A percentile compares a stretch with the other conserved stretches of the same genome.
Conservation (phyloP, 2,888 invertebrate species). For the Eilema griseolum region DNA sequence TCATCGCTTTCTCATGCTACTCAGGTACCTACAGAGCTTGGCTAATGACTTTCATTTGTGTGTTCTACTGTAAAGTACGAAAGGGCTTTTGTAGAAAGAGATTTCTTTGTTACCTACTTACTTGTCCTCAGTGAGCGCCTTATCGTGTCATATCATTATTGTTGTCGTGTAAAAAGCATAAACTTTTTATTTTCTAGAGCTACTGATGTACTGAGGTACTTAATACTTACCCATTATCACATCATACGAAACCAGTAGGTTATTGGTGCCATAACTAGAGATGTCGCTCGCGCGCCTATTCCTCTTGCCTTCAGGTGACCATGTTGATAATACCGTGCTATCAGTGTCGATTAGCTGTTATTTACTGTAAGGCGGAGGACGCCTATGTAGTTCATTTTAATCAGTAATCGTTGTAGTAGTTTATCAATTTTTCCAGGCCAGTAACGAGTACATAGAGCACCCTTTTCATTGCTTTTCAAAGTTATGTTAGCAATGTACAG, state of each 20-base stretch:
- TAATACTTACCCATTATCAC: too few relatives aligned
- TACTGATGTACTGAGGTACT: background rate
- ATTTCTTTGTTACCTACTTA: conserved; percentile 6
- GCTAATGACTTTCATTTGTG: background rate
- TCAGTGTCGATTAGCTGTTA: background rate
- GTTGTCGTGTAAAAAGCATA: background rate
- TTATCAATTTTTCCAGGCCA: too few relatives aligned
- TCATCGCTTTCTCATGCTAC: conserved; percentile 3
- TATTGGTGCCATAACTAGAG: background rate
- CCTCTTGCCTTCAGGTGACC: background rate
- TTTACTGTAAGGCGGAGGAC: background rate
- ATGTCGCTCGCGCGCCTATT: background rate
- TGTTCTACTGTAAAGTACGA: background rate
- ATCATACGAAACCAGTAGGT: background rate
- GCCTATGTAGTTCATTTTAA: too few relatives aligned
- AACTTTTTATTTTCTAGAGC: background rate
- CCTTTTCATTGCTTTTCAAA: too few relatives aligned
- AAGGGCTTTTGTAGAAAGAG: background rate
- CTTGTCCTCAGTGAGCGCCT: conserved; percentile 1
- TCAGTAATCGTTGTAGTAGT: too few relatives aligned
- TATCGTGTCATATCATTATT: background rate
- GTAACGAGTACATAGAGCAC: too few relatives aligned
- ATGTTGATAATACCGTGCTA: background rate
- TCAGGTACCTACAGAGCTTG: background rate
- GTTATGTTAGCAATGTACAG: too few relatives aligned